These are phyloP conservation scores for Alsophila aescularia DNA, from an alignment of 2,888 invertebrate genomes.

Conservation along the genomic window DNA sequence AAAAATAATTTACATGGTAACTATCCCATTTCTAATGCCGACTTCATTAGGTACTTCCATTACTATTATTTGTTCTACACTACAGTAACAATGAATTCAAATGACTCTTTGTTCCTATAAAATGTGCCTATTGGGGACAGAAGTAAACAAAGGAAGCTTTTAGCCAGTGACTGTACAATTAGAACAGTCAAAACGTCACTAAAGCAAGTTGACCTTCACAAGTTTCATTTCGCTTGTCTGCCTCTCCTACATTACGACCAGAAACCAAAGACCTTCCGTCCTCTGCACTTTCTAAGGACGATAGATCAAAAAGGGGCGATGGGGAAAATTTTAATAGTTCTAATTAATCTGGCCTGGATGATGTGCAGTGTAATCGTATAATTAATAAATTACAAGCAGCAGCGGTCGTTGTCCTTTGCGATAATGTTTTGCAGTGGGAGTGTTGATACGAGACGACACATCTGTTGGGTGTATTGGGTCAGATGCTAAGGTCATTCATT, in stretches of 20 bases:
- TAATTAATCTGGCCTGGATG: constrained; percentile 59
- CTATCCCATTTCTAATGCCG: too few relatives aligned
- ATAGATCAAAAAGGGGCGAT: constrained; percentile 35
- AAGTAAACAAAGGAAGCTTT: constrained; percentile 47
- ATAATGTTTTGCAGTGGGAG: constrained; percentile 76
- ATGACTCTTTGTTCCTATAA: constrained; percentile 24
- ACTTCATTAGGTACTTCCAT: too few relatives aligned
- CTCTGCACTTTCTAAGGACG: constrained; percentile 38
- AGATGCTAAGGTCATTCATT: constrained; percentile 72
- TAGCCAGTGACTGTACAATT: constrained; percentile 40
- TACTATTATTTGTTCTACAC: too few relatives aligned
- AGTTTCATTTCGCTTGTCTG: constrained; percentile 68
- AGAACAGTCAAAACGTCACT: constrained; percentile 42
- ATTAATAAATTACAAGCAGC: constrained; percentile 80
- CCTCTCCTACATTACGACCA: constrained; percentile 56
- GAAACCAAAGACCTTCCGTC: constrained; percentile 47
- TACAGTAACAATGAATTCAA: constrained; percentile 5
- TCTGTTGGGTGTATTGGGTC: constrained; percentile 78
- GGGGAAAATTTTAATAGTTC: constrained; percentile 51
- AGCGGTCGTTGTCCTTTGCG: constrained; percentile 76
- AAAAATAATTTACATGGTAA: too few relatives aligned
- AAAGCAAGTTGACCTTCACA: constrained; percentile 68
- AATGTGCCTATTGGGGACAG: constrained; percentile 26
- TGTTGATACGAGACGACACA: constrained; percentile 76
- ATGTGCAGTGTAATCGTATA: constrained; percentile 67